Conservation (phyloP, 2,113 vertebrate genomes). For the Corvus hawaiiensis region DNA sequence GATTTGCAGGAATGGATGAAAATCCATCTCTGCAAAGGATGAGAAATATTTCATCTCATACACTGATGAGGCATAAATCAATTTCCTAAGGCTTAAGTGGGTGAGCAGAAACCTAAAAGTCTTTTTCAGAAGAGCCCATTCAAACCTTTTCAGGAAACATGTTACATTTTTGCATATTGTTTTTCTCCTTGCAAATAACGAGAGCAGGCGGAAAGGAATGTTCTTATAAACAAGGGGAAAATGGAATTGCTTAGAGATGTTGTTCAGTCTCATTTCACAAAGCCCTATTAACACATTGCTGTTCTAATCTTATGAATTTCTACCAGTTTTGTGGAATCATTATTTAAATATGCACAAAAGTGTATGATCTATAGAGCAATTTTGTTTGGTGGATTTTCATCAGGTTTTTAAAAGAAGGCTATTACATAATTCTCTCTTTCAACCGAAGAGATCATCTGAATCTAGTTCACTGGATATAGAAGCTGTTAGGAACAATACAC, state of each 20-base stretch:
- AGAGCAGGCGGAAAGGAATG: fast-evolving
- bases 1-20: neutral
- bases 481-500: neutral
- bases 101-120: neutral
- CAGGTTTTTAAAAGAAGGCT: neutral
- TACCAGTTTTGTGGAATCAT: neutral
- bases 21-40: neutral
- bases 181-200: neutral
- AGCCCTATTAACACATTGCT: neutral
- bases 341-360: neutral
- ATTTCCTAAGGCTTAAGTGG: neutral
- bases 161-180: neutral
- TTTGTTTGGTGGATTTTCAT: neutral
- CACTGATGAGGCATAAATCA: neutral
- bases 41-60: neutral
- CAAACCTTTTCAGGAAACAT: neutral
- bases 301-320: neutral
- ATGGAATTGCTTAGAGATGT: neutral
- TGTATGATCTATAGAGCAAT: neutral
- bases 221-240: neutral
- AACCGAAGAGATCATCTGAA: neutral
- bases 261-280: neutral
- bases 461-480: neutral
- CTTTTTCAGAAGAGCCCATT: neutral
- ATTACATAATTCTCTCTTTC: neutral